Evolutionary conservation across 2,888 invertebrate genomes (phyloP), one percentile per base, ranked within the genome.

Genomic region (Metallyticus violacea): DNA sequence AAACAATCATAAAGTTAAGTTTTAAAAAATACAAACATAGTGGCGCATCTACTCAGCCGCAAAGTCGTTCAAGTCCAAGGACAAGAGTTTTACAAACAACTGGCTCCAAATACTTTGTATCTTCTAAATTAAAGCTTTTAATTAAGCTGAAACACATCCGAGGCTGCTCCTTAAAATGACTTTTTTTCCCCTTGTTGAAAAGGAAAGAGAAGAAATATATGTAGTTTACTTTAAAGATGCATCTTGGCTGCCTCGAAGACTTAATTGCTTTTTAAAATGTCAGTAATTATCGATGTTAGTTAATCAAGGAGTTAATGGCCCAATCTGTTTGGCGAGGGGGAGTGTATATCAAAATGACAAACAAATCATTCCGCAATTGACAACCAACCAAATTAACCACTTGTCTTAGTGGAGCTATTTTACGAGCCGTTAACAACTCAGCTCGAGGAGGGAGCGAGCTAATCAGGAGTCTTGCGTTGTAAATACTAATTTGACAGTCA

Each of bases 321-420:
- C 27, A 22, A 26, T 22, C 79, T 22, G 28, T 28, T 62, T 22
- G 40, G 81, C 40, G 40, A 62, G 40, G 40, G 40, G 40, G 40
- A n/a, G 15, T 62, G 29, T 85, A 22, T 80, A 85, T 85, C 79
- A 85, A 85, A 85, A 80, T 62, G 79, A 85, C 85, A 62, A 79
- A 85, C 80, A 85, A 85, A 85, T 85, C 79, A 85, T 62, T 79
- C 28, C 5, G 9, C 22, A 22, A 80, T 29, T 62, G 85, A 85
- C 85, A 81, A 28, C 80, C 80, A 28, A 76, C 79, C 85, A 85
- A 80, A 85, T 85, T 85, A 85, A 79, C 30, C 22, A 76, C 15
- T 79, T 79, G 79, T 79, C 79, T 79, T 15, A 28, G 3, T 79
- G 15, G 26, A 26, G 26, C 62, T 40, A 82, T 22, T 83, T 83